Percentiles rank a stretch among this genome's conserved stretches.
Evolutionary conservation across 2,888 invertebrate species (phyloP).

Genomic region (Leptinotarsa juncta): DNA sequence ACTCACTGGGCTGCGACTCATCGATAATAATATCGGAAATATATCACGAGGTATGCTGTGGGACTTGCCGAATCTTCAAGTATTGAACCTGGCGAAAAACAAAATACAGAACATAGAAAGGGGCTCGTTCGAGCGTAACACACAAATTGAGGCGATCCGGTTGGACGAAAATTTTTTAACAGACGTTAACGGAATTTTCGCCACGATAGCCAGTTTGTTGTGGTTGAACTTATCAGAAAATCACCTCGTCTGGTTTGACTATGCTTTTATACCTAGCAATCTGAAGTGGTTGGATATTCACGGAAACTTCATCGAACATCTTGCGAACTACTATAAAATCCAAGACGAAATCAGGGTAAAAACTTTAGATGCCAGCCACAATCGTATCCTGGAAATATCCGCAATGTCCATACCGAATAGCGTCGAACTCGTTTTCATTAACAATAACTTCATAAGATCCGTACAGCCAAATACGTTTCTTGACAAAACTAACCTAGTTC

Average conservation of each 20-base stretch:
- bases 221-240: constrained; percentile 92
- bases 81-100: constrained; percentile 90
- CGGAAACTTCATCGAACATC: constrained; percentile 87
- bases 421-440: constrained; percentile 88
- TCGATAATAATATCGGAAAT: constrained; percentile 91
- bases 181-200: constrained; percentile 90
- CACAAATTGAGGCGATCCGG: constrained; percentile 85
- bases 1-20: constrained; percentile 86
- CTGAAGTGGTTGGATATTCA: constrained; percentile 92
- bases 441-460: constrained; percentile 85
- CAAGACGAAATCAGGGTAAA: constrained; percentile 85
- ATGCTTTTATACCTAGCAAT: constrained; percentile 90
- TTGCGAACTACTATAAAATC: constrained; percentile 89
- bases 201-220: constrained; percentile 84
- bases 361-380: constrained; percentile 90
- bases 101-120: constrained; percentile 87
- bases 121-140: constrained; percentile 84
- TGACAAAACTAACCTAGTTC: constrained; percentile 84
- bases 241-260: constrained; percentile 93
- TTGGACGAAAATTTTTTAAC: constrained; percentile 89
- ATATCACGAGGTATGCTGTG: constrained; percentile 87
- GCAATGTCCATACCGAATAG: constrained; percentile 90
- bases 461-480: constrained; percentile 88
- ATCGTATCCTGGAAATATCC: constrained; percentile 84
- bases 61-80: constrained; percentile 85